Evolutionary conservation across 2,113 vertebrate species (phyloP).

Genomic region (Crotalus tigris): DNA sequence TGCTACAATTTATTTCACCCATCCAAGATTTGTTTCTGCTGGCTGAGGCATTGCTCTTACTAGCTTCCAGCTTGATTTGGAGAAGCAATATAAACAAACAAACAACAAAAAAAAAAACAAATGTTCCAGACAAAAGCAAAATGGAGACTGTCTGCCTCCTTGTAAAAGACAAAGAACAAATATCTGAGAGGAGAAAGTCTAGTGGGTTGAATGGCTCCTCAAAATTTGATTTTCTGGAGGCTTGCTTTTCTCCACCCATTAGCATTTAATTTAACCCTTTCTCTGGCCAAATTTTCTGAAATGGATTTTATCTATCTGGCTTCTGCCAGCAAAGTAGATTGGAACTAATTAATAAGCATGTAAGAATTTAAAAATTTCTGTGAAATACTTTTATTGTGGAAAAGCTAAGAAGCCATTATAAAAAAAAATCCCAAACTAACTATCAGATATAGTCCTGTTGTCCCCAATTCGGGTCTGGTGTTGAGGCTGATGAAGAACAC

Average conservation of each 20-base stretch:
- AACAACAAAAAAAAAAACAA: not conserved
- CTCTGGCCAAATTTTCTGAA: not conserved
- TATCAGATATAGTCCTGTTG: not conserved
- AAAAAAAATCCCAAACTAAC: not conserved
- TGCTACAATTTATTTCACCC: not conserved
- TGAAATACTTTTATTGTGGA: not conserved
- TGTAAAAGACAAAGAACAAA: not conserved
- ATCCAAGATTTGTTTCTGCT: not conserved
- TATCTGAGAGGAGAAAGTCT: not conserved
- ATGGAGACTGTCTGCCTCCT: not conserved
- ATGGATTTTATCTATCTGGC: not conserved
- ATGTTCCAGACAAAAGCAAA: not conserved
- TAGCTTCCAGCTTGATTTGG: not conserved
- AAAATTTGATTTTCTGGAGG: not conserved
- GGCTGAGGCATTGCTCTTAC: not conserved
- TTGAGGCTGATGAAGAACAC: no score
- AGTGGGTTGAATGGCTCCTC: not conserved
- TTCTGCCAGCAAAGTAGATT: not conserved
- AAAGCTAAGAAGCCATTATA: not conserved
- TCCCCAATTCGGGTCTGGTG: no score
- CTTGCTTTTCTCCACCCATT: not conserved
- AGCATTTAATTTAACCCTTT: not conserved
- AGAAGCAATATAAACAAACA: not conserved
- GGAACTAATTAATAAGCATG: not conserved
- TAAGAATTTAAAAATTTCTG: not conserved